These are phyloP conservation scores for Noctilio leporinus DNA, from an alignment of 2,113 vertebrate genomes.

Conservation along the genomic window DNA sequence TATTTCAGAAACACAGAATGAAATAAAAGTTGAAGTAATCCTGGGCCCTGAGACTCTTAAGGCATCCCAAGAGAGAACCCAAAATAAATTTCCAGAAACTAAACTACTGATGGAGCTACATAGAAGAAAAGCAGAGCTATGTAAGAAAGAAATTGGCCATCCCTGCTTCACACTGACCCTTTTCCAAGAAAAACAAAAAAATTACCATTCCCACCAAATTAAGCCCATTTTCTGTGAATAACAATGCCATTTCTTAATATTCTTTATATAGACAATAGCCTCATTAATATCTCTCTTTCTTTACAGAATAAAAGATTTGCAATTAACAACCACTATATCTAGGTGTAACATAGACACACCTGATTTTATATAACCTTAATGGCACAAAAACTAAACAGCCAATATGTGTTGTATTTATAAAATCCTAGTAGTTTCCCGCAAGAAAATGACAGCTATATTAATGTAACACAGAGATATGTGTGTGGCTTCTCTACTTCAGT, in stretches of 20 bases:
- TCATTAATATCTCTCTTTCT: neutral
- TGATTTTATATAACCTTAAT: neutral
- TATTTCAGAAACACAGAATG: neutral
- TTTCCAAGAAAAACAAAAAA: neutral
- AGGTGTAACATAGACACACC: neutral
- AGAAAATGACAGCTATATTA: neutral
- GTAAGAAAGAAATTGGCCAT: neutral
- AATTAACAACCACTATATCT: neutral
- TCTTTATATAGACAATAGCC: neutral
- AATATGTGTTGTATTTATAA: neutral
- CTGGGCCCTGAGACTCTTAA: neutral
- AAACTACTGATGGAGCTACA: neutral
- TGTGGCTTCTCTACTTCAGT: neutral
- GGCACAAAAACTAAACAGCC: neutral
- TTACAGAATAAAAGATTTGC: neutral
- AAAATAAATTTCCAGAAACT: neutral
- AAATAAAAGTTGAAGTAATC: neutral
- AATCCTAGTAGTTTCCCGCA: neutral
- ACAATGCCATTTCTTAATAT: neutral
- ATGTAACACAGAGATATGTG: neutral
- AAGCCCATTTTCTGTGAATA: neutral
- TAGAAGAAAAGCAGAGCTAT: neutral
- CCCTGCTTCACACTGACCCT: fast-evolving
- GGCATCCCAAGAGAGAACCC: neutral
- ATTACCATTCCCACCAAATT: neutral